These are phyloP conservation scores for Clupea harengus DNA, from an alignment of 2,113 vertebrate genomes.

Conservation along the genomic window DNA sequence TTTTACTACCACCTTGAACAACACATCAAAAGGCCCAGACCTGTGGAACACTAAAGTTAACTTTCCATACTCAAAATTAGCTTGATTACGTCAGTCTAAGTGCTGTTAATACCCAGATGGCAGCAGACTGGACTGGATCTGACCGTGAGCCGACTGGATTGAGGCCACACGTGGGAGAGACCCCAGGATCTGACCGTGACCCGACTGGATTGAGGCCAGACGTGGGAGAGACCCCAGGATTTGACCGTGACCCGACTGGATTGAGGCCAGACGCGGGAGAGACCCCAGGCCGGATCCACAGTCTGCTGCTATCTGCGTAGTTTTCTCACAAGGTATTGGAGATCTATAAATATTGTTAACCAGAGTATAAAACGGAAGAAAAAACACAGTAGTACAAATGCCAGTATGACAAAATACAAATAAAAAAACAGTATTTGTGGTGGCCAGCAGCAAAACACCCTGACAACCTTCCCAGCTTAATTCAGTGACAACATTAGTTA, in stretches of 20 bases:
- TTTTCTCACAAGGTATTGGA: slow-evolving; percentile 73
- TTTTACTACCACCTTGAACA: slow-evolving; percentile 74
- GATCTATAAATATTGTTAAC: slow-evolving; percentile 63
- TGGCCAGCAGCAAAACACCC: slow-evolving; percentile 26
- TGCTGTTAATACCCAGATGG: slow-evolving; percentile 62
- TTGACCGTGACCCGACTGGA: too few relatives aligned
- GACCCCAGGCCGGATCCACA: background rate
- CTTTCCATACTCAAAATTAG: slow-evolving; percentile 61
- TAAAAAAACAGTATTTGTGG: slow-evolving; percentile 29
- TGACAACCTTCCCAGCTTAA: slow-evolving; percentile 10
- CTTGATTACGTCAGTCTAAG: slow-evolving; percentile 69
- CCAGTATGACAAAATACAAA: slow-evolving; percentile 23
- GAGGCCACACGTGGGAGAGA: background rate
- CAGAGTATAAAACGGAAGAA: slow-evolving; percentile 69
- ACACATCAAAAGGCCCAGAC: slow-evolving; percentile 75
- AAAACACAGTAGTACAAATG: slow-evolving; percentile 64
- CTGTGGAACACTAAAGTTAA: slow-evolving; percentile 70
- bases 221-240: background rate
- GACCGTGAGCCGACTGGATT: too few relatives aligned
- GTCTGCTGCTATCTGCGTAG: slow-evolving; percentile 39
- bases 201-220: background rate
- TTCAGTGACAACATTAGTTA: background rate
- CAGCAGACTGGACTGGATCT: background rate
- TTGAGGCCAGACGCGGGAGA: background rate
- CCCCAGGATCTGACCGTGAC: background rate